Base-by-base conservation (phyloP, 2,888 invertebrate species). In the Ypsolopha sequella region DNA sequence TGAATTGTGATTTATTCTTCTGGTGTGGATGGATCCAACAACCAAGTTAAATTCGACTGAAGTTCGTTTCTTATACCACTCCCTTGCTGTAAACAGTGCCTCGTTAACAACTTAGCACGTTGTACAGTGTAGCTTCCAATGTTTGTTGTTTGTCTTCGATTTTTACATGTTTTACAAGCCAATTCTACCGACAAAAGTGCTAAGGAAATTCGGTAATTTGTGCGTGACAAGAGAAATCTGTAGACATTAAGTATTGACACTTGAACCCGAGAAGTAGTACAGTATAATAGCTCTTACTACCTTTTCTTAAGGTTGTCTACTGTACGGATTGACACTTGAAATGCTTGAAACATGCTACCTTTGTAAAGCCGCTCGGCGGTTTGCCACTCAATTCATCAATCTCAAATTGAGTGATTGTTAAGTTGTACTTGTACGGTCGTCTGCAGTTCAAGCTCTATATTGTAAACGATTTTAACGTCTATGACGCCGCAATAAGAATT, bases 171-270 rank as follows among this genome's bases (percentile, higher is more conserved):
- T 55, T 53, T 56, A 55, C 51, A 43, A 55, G 46, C 50, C 14
- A 49, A 51, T 56, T 46, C 50, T 46, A 46, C 52, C 53, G 52
- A 52, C 43, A 46, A 43, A 45, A 46, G 45, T 46, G 55, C 51
- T 50, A 54, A 52, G 13, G 38, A 38, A 14, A 38, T 46, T 11
- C 48, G 48, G 13, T 39, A 38, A 36, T 24, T 24, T 10, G 8
- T 24, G 39, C 11, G 39, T 36, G 48, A 50, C 53, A 41, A 53
- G 56, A 51, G 54, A 56, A 56, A 56, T 53, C 48, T 50, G 51
- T 53, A 46, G 51, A 54, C 51, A 55, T 50, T 55, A 33, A 44
- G 39, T 53, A 54, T 48, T 48, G 48, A 48, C 48, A 46, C 35
- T 34, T 33, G 24, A 24, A 24, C 24, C 24, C 24, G 24, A 24